phyloP scores from a whole-genome alignment of 1,140 invertebrate species.

The Samia ricini region DNA sequence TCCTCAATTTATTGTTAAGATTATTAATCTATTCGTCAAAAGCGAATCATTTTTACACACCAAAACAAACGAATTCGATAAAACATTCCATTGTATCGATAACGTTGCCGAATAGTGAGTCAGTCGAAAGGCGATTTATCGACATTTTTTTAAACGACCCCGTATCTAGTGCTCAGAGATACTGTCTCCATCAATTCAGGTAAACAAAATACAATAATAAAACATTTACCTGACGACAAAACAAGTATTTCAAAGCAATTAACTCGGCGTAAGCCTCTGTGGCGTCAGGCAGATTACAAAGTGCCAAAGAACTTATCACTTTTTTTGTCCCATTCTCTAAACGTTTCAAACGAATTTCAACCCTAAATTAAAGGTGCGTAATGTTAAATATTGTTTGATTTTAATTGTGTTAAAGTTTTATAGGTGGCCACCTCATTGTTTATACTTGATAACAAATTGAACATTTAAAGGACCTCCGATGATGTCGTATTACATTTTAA shows the following conservation, averaged over 20 bases:
- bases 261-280: constrained; percentile 58
- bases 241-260: constrained; percentile 67
- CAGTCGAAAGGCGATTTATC: constrained; percentile 30
- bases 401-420: constrained; percentile 25
- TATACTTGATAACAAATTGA: constrained; percentile 66
- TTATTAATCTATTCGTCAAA: constrained; percentile 10
- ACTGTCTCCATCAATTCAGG: constrained; percentile 60
- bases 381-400: background rate
- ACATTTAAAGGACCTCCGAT: constrained; percentile 55
- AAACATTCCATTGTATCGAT: constrained; percentile 31
- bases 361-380: constrained; percentile 10
- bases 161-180: constrained; percentile 30
- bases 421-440: constrained; percentile 67
- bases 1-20: too few relatives aligned
- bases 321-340: constrained; percentile 36
- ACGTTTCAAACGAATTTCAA: constrained; percentile 17
- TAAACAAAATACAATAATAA: constrained; percentile 64
- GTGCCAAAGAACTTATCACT: constrained; percentile 69
- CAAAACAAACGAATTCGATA: constrained; percentile 34
- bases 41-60: constrained; percentile 14
- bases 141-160: constrained; percentile 34
- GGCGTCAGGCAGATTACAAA: constrained; percentile 73
- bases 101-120: constrained; percentile 41
- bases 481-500: constrained; percentile 29
- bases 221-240: constrained; percentile 58